A percentile compares a stretch with the other conserved stretches of the same genome.
phyloP scores from a whole-genome alignment of 2,888 invertebrate genomes.

The Campopleginae sp. region DNA sequence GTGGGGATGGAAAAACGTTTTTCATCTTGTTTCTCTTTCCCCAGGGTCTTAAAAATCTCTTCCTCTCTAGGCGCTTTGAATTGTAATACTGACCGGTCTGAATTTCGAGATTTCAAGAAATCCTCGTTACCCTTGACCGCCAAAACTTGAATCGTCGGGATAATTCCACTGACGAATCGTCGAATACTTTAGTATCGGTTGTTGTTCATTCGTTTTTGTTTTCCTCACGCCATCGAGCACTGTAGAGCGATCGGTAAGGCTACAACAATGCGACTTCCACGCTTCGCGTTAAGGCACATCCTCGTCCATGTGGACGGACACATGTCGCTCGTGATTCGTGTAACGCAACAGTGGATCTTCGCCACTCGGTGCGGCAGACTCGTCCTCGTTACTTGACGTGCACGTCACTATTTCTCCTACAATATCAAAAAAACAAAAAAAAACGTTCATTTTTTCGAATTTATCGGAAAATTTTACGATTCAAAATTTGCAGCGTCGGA shows the following conservation, averaged over 20 bases:
- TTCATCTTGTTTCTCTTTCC: slow-evolving; percentile 22
- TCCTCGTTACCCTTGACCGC: slow-evolving; percentile 46
- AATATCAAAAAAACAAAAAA: neutral
- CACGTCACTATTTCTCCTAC: slow-evolving; percentile 78
- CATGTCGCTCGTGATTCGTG: slow-evolving; percentile 82
- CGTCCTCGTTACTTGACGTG: slow-evolving; percentile 78
- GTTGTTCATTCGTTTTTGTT: slow-evolving; percentile 8
- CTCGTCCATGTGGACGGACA: slow-evolving; percentile 66
- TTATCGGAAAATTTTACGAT: neutral
- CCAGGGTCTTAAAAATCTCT: slow-evolving; percentile 14
- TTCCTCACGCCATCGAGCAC: slow-evolving; percentile 28
- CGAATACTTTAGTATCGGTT: slow-evolving; percentile 68
- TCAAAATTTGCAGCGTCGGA: neutral
- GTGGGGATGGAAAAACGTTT: slow-evolving; percentile 29
- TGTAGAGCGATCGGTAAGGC: slow-evolving; percentile 1
- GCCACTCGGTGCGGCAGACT: slow-evolving; percentile 75
- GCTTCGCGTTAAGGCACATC: slow-evolving; percentile 64
- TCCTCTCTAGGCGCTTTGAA: slow-evolving; percentile 35
- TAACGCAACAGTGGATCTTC: slow-evolving; percentile 80
- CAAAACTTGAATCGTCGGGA: slow-evolving; percentile 31
- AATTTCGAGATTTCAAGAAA: slow-evolving; percentile 32
- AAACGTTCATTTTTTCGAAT: neutral
- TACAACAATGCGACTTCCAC: slow-evolving; percentile 21
- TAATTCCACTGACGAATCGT: slow-evolving; percentile 60
- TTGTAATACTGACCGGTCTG: slow-evolving; percentile 65